phyloP scores from a whole-genome alignment of 2,113 vertebrate genomes.

The Lamprologus ornatipinnis region DNA sequence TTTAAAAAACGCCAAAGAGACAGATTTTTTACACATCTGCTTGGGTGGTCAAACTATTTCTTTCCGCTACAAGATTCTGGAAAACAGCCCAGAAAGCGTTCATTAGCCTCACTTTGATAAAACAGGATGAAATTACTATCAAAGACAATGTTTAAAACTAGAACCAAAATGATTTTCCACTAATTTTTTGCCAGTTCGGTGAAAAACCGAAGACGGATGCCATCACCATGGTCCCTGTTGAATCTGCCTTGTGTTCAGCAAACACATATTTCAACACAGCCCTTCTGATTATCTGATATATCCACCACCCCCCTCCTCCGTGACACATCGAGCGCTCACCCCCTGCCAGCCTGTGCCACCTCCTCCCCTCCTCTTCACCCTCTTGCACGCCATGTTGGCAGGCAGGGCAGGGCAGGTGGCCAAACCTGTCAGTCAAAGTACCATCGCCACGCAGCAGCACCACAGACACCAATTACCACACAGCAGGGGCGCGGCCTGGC shows the following conservation, averaged over 20 bases:
- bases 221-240: constrained; percentile 21
- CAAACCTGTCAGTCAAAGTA: constrained; percentile 68
- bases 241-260: constrained; percentile 7
- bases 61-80: not conserved
- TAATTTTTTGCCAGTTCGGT: not conserved
- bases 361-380: constrained; percentile 13
- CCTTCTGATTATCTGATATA: constrained; percentile 21
- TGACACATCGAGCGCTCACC: constrained; percentile 35
- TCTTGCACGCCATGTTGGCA: constrained; percentile 54
- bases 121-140: not conserved
- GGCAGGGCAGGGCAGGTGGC: constrained; percentile 71
- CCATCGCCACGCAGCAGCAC: constrained; percentile 63
- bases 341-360: constrained; percentile 34
- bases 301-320: not conserved
- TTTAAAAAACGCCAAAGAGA: not conserved
- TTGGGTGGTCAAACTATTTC: not conserved
- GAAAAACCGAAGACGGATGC: not conserved
- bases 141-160: not conserved
- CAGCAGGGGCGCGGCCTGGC: constrained; percentile 72
- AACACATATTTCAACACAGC: constrained; percentile 26
- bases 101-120: not conserved
- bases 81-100: not conserved
- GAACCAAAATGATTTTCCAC: not conserved
- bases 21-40: not conserved
- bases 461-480: constrained; percentile 70